These are phyloP conservation scores for Notarius quadriscutis DNA, from an alignment of 2,113 vertebrate genomes.

Conservation along the genomic window DNA sequence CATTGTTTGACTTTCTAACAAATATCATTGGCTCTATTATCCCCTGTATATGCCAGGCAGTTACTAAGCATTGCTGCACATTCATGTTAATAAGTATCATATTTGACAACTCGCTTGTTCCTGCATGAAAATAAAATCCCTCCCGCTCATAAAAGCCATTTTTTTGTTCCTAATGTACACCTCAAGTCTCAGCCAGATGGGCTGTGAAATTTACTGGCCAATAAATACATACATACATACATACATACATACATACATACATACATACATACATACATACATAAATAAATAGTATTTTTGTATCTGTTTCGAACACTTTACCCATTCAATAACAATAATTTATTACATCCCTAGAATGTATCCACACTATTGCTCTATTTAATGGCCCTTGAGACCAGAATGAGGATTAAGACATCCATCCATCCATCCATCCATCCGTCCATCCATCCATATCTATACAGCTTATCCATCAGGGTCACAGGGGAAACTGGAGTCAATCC, in stretches of 20 bases:
- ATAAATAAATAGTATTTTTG: neutral
- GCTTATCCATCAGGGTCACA: too few relatives aligned
- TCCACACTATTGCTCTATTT: neutral
- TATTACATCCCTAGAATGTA: neutral
- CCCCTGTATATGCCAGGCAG: neutral
- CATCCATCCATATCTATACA: too few relatives aligned
- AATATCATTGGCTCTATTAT: neutral
- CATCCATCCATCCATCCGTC: too few relatives aligned
- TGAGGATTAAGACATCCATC: neutral
- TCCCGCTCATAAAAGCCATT: neutral
- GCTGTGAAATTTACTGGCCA: neutral
- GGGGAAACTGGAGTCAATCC: too few relatives aligned
- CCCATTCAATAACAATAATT: neutral
- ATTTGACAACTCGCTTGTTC: neutral
- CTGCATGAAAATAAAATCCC: neutral
- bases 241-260: neutral
- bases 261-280: neutral
- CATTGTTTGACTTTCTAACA: neutral
- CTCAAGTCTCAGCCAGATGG: neutral
- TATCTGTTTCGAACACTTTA: neutral
- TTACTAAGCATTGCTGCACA: neutral
- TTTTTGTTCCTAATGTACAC: neutral
- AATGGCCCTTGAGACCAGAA: neutral
- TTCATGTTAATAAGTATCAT: neutral
- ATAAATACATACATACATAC: neutral